A percentile compares a stretch with the other conserved stretches of the same genome.
Evolutionary conservation across 2,888 invertebrate genomes (phyloP).

Genomic region (Gastrophysa polygoni): DNA sequence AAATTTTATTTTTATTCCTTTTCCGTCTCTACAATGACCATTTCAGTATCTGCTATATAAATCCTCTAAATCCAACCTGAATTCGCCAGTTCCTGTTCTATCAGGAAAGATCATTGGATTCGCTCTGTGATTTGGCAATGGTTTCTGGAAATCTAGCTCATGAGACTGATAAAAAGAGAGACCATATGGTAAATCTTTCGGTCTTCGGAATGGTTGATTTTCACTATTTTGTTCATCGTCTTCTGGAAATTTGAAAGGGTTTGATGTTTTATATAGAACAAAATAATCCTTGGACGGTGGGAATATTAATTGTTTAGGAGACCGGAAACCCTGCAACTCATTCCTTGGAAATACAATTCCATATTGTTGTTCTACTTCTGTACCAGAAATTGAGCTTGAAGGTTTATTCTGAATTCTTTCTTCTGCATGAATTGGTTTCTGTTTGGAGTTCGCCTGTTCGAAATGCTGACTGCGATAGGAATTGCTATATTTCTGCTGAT

Average conservation of each 20-base stretch:
- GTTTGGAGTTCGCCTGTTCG: neutral
- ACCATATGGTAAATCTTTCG: constrained; percentile 38
- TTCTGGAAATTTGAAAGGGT: constrained; percentile 36
- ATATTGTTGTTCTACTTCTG: constrained; percentile 20
- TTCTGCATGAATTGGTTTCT: constrained; percentile 29
- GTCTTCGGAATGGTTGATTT: constrained; percentile 30
- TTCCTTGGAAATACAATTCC: constrained; percentile 25
- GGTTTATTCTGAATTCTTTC: constrained; percentile 38
- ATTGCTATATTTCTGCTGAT: neutral
- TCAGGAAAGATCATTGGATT: constrained; percentile 61
- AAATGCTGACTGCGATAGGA: constrained; percentile 2
- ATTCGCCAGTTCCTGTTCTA: constrained; percentile 62
- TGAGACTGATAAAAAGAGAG: constrained; percentile 28
- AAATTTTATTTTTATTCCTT: too few relatives aligned
- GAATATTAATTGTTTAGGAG: neutral
- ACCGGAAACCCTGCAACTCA: constrained; percentile 10
- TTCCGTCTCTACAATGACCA: too few relatives aligned
- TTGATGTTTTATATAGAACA: constrained; percentile 1
- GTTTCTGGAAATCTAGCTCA: constrained; percentile 47
- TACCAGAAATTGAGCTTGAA: constrained; percentile 3
- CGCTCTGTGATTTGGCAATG: constrained; percentile 47
- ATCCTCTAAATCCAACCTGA: constrained; percentile 57
- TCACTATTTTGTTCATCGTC: constrained; percentile 11
- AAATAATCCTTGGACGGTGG: constrained; percentile 11
- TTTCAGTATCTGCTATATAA: constrained; percentile 26